A percentile compares a stretch with the other conserved stretches of the same genome.
These are phyloP conservation scores for Pteronura brasiliensis DNA, from an alignment of 2,113 vertebrate species.

Conservation along the genomic window DNA sequence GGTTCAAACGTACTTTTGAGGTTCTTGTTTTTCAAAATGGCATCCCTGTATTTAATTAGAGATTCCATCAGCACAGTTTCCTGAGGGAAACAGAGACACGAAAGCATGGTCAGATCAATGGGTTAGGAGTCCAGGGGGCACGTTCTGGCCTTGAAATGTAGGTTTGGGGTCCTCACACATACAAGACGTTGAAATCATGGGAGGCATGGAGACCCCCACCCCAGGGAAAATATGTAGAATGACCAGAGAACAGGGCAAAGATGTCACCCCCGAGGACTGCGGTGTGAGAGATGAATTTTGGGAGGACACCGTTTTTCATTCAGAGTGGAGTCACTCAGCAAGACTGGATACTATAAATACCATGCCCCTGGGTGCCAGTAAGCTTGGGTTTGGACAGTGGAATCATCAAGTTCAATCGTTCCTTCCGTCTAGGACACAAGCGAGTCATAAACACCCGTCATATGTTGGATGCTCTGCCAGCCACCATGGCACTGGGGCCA, in stretches of 20 bases:
- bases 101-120: accelerated
- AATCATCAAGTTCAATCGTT: neutral
- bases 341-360: neutral
- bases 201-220: neutral
- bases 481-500: accelerated
- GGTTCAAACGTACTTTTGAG: neutral
- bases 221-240: neutral
- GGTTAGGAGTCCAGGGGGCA: accelerated
- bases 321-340: neutral
- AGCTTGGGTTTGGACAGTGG: neutral
- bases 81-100: no score
- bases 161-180: accelerated
- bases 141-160: neutral
- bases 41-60: neutral
- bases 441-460: neutral
- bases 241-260: neutral
- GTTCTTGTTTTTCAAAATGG: neutral
- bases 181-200: neutral
- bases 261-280: neutral
- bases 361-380: no score
- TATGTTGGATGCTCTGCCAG: accelerated
- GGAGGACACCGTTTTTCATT: neutral
- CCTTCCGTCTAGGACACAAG: neutral
- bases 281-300: neutral
- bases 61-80: accelerated